Evolutionary conservation across 2,113 vertebrate species (phyloP), one percentile per base, ranked within the genome.

Genomic region (Cyanocitta stelleri): DNA sequence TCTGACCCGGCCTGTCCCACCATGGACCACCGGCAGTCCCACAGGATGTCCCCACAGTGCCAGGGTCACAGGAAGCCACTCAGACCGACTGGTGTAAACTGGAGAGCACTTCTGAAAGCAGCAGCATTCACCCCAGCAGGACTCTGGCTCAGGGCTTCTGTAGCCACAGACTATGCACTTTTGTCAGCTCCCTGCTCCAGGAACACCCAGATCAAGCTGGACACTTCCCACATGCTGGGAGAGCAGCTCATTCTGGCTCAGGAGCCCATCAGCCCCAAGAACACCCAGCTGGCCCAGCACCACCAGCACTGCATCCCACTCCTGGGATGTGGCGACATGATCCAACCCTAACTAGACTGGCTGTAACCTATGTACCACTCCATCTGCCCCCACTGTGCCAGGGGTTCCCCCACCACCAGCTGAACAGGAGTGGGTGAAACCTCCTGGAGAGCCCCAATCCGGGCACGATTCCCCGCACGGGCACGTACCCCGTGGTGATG

Each of bases 401-500:
- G 14, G 8, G 9, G 33, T 10, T 54, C 55, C 32, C n/a, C 49
- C 6, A 4, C 21, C 0, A 0, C 29, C 1, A 0, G 46, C 41
- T 2, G 0, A 73, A 68, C 16, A 13, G 56, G 52, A 83, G 27
- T 2, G 1, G 32, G 29, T 12, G n/a, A 66, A 73, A 54, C 13
- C 41, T 33, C 52, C 58, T 8, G 43, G 18, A 84, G 32, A 77
- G 32, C 20, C 46, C 48, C 4, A 3, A 0, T 5, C 1, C 0
- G 0, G 35, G 32, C 48, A 48, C 2, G 0, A 41, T 33, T 24
- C 44, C 61, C 2, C 0, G 4, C 7, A 3, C 1, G 0, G 68
- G 27, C 81, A 87, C 98, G 96, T 83, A 99, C 99, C 99, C 98
- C 5, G 99, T 99, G 35, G 98, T 99, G 92, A 99, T 98, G 94